Percentiles rank a stretch among this genome's conserved stretches.
These are phyloP conservation scores for Irena cyanogastra DNA, from an alignment of 2,113 vertebrate species.

Conservation along the genomic window DNA sequence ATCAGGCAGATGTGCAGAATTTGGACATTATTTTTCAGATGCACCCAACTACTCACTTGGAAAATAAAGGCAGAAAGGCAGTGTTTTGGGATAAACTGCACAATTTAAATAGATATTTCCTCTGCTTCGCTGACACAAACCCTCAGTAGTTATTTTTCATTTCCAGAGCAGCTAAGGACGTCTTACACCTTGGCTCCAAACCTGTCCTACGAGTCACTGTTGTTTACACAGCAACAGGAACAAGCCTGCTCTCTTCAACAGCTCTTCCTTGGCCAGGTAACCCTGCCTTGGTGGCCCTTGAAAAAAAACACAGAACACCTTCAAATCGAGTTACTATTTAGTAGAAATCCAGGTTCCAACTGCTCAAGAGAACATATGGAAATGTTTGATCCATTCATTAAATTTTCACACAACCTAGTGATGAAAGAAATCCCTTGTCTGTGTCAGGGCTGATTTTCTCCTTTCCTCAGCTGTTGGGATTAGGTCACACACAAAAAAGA, in stretches of 20 bases:
- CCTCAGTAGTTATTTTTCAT: not conserved
- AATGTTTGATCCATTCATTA: not conserved
- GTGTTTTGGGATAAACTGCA: rapidly evolving
- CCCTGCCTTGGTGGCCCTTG: not conserved
- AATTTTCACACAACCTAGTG: not conserved
- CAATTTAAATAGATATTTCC: not conserved
- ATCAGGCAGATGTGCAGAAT: not conserved
- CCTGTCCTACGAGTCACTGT: not conserved
- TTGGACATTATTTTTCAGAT: not conserved
- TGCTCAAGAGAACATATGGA: not conserved
- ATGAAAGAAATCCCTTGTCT: not conserved
- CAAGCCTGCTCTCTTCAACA: not conserved
- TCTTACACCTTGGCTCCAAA: not conserved
- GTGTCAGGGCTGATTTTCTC: rapidly evolving
- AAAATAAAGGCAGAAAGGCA: not conserved
- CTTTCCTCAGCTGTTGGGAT: not conserved
- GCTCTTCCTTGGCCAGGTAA: not conserved
- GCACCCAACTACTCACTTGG: not conserved
- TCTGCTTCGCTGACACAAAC: not conserved
- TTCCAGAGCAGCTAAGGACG: not conserved
- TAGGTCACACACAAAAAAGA: not conserved
- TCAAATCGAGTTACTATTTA: rapidly evolving
- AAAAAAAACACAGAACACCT: not conserved
- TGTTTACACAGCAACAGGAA: not conserved
- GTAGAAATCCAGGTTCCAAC: not conserved